phyloP scores from a whole-genome alignment of 2,888 invertebrate species.

The Papilio demoleus region DNA sequence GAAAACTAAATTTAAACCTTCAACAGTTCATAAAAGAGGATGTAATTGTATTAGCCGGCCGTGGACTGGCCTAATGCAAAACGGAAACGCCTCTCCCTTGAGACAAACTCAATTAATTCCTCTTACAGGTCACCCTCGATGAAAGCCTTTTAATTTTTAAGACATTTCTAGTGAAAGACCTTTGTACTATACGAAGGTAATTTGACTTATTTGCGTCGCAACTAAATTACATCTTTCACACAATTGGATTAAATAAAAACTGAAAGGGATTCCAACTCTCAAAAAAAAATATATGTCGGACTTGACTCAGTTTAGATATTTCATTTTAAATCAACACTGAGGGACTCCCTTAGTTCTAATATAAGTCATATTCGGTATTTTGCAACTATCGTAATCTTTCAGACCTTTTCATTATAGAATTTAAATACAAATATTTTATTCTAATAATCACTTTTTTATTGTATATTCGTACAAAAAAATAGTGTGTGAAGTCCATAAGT shows the following conservation, averaged over 20 bases:
- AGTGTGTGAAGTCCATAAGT: background rate
- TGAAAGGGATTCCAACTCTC: background rate
- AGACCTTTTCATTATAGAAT: no score
- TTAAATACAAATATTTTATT: no score
- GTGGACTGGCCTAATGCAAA: constrained; percentile 74
- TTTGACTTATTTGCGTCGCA: background rate
- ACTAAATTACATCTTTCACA: background rate
- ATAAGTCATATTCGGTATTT: no score
- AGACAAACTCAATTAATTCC: constrained; percentile 81
- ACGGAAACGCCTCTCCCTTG: constrained; percentile 75
- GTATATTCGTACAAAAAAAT: no score
- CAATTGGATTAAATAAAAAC: background rate
- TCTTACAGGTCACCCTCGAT: constrained; percentile 67
- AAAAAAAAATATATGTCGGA: background rate
- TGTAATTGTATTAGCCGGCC: constrained; percentile 75
- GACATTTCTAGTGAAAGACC: constrained; percentile 57
- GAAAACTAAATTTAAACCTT: constrained; percentile 47
- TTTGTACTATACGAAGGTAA: constrained; percentile 23
- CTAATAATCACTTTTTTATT: no score
- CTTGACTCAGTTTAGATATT: no score
- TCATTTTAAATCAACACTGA: no score
- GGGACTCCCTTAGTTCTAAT: no score
- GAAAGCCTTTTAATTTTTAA: constrained; percentile 78
- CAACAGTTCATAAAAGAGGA: constrained; percentile 63
- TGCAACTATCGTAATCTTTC: no score